Base-by-base conservation (phyloP, 2,113 vertebrate species). In the Kobus ellipsiprymnus region DNA sequence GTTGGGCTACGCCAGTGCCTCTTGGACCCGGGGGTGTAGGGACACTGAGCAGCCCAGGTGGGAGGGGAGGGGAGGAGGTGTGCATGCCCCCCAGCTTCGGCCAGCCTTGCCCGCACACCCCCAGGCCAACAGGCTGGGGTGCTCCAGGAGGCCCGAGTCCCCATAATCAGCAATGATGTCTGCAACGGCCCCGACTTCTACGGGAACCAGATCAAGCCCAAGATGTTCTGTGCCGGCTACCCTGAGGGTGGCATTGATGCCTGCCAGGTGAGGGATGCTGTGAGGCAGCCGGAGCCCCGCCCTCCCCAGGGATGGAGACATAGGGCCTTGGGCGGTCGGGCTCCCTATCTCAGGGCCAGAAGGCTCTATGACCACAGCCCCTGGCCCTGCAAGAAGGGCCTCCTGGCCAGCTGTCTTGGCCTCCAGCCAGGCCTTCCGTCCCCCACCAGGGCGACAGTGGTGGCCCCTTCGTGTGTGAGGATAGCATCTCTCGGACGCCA, bases 151-250 rank as follows among this genome's bases (percentile, higher is more conserved):
- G 99, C 99, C 3, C 98, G 98, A 3, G 98, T 99, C 8, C 99
- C 99, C 48, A 99, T 99, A 90, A 99, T 99, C 98, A 99, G 99
- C 93, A 99, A 98, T 21, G 87, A 98, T 0, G 98, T 99, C 94
- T 99, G 99, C 97, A 99, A 99, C 0, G 98, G 98, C 84, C 99
- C 99, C 0, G 99, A 99, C 92, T 99, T 99, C 98, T 99, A 99
- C 1, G 99, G 99, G 97, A 99, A 99, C 96, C 99, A 99, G 98
- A 99, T 99, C 98, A 99, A 99, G 89, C 99, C 99, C 97, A 99
- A 99, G 92, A 99, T 99, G 99, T 99, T 99, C 98, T 99, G 99
- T 67, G 99, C 99, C 1, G 99, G 99, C 10, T 99, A 99, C 96
- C 98, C 99, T 16, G 99, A 99, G 95, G 99, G 99, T 23, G 99